These are phyloP conservation scores for Procavia capensis DNA, from an alignment of 2,113 vertebrate species.

Conservation along the genomic window DNA sequence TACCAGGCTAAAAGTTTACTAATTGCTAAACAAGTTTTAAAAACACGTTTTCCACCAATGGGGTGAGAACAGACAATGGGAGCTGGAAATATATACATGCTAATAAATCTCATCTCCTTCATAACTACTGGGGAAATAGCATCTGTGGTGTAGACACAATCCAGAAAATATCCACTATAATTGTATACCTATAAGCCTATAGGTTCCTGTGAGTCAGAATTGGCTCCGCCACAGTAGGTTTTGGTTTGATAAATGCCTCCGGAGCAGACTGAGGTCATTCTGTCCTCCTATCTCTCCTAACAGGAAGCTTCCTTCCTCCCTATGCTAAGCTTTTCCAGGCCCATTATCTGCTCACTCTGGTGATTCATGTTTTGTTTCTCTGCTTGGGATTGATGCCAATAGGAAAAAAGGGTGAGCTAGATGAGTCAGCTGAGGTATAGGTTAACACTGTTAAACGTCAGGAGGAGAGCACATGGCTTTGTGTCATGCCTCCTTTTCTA, in stretches of 20 bases:
- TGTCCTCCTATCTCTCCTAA: not conserved
- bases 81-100: not conserved
- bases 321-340: not conserved
- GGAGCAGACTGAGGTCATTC: not conserved
- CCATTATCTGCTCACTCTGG: not conserved
- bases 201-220: no score
- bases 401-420: not conserved
- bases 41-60: not conserved
- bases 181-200: not conserved
- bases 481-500: not conserved
- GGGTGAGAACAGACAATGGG: not conserved
- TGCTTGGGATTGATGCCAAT: not conserved
- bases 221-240: not conserved
- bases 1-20: not conserved
- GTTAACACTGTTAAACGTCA: not conserved
- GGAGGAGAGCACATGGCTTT: not conserved
- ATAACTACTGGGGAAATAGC: not conserved
- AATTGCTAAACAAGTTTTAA: not conserved
- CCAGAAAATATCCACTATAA: not conserved
- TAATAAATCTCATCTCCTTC: not conserved
- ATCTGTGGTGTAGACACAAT: not conserved
- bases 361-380: conserved; percentile 27
- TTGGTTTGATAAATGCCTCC: no score
- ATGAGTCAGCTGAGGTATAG: not conserved
- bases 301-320: conserved; percentile 1